phyloP scores from a whole-genome alignment of 2,888 invertebrate species.

The Laspeyria flexula region DNA sequence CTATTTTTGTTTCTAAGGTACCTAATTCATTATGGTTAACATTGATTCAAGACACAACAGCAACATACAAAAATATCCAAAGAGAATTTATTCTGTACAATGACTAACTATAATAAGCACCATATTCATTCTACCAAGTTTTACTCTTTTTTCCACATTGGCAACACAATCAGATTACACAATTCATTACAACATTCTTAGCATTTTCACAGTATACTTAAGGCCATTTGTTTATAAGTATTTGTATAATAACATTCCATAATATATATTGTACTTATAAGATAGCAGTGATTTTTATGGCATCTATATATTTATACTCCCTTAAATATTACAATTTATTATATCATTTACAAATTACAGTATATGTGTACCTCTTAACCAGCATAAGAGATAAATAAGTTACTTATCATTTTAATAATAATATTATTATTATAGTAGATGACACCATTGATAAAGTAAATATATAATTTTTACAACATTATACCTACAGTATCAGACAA shows the following conservation, averaged over 20 bases:
- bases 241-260: conserved; percentile 38
- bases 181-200: conserved; percentile 44
- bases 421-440: conserved; percentile 17
- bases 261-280: conserved; percentile 24
- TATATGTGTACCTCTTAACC: conserved; percentile 83
- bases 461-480: conserved; percentile 44
- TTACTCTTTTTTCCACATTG: conserved; percentile 55
- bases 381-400: conserved; percentile 70
- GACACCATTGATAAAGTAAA: conserved; percentile 29
- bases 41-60: conserved; percentile 57
- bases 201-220: conserved; percentile 58
- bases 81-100: conserved; percentile 85
- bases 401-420: conserved; percentile 30
- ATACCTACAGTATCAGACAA: conserved; percentile 40
- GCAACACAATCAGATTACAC: conserved; percentile 55
- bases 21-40: conserved; percentile 31
- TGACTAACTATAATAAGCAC: conserved; percentile 84
- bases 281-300: conserved; percentile 40
- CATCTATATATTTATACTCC: conserved; percentile 39
- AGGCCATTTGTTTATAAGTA: conserved; percentile 59
- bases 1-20: conserved; percentile 24
- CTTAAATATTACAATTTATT: conserved; percentile 32
- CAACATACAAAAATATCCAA: conserved; percentile 77
- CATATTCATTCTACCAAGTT: conserved; percentile 76
- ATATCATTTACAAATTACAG: conserved; percentile 75